Base-by-base conservation (phyloP, 64 coral and sea anemone species). In the Trachythela sp. region DNA sequence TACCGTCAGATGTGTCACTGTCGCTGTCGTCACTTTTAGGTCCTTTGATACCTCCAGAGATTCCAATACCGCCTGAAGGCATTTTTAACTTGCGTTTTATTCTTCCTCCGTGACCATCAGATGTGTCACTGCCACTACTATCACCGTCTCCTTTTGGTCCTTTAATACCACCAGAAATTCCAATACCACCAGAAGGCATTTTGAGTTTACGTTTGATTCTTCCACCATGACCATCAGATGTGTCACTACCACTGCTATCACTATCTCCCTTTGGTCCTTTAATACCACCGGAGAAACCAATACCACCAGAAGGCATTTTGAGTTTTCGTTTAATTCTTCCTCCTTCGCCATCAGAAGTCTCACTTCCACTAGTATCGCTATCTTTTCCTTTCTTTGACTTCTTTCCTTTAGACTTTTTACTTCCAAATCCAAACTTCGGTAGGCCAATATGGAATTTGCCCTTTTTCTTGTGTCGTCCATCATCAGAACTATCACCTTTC, bases 221-320 rank as follows among this genome's bases (percentile, higher is more conserved):
- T 80, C 75, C 75, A 15, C 75, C 75, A 37, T 80, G 13, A 39
- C 75, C 75, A 39, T 80, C 75, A 34, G 75, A 80, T 34, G 75
- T 80, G 3, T 80, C 75, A 20, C 75, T 80, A 18, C 75, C 75
- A 80, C 75, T 80, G 8, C 75, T 30, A 18, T 80, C 75, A 80
- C 37, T 22, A 80, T 68, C 59, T 6, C 59, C 59, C 18, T 68
- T 68, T 2, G 59, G 59, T 4, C 31, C 4, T 36, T 80, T 80
- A 18, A 2, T 2, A 39, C 30, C 27, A 80, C 75, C 30, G 8
- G 75, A 80, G 13, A 80, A 15, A 35, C 75, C 75, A 80, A 80
- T 9, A 37, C 75, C 75, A 80, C 30, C 32, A n/a, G 20, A n/a
- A 22, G 59, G 59, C 30, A 68, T 6, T 68, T 68, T 68, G 4